A percentile compares a stretch with the other conserved stretches of the same genome.
Evolutionary conservation across 2,888 invertebrate genomes (phyloP).

Genomic region (Clostera curtula): DNA sequence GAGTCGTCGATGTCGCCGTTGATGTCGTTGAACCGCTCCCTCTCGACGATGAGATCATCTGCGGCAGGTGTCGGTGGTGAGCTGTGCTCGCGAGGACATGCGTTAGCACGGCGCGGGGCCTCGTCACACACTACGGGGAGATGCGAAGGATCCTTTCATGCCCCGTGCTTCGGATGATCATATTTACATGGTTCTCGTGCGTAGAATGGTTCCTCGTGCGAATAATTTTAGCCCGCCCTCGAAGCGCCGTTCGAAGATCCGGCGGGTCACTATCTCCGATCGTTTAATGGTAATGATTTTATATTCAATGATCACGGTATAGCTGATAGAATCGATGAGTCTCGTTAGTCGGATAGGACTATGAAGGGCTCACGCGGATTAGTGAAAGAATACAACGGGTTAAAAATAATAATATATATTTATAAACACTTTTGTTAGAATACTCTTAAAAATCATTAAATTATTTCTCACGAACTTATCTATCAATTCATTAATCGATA

Average conservation of each 20-base stretch:
- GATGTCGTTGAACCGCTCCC: conserved; percentile 94
- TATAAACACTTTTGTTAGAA: conserved; percentile 76
- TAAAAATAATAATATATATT: conserved; percentile 76
- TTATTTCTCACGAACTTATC: conserved; percentile 72
- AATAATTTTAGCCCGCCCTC: conserved; percentile 26
- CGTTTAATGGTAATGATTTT: conserved; percentile 15
- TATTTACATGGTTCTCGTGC: conserved; percentile 23
- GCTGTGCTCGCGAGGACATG: conserved; percentile 31
- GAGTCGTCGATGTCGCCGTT: conserved; percentile 95
- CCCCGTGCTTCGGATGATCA: conserved; percentile 45
- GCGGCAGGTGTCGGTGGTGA: conserved; percentile 52
- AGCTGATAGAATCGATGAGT: conserved; percentile 66
- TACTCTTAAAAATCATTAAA: conserved; percentile 73
- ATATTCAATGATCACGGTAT: conserved; percentile 33
- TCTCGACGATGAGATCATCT: conserved; percentile 91
- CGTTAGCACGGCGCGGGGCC: conserved; percentile 33
- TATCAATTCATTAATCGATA: conserved; percentile 68
- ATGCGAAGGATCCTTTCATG: conserved; percentile 38
- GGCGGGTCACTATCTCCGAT: too few species aligned
- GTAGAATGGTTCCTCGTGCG: conserved; percentile 11
- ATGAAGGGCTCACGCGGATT: conserved; percentile 52
- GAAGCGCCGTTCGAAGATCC: too few species aligned
- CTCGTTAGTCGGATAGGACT: conserved; percentile 34
- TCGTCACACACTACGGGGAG: conserved; percentile 34
- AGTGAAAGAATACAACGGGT: conserved; percentile 63